phyloP scores from a whole-genome alignment of 2,888 invertebrate genomes.

The Vannuccia rotundouncinata region DNA sequence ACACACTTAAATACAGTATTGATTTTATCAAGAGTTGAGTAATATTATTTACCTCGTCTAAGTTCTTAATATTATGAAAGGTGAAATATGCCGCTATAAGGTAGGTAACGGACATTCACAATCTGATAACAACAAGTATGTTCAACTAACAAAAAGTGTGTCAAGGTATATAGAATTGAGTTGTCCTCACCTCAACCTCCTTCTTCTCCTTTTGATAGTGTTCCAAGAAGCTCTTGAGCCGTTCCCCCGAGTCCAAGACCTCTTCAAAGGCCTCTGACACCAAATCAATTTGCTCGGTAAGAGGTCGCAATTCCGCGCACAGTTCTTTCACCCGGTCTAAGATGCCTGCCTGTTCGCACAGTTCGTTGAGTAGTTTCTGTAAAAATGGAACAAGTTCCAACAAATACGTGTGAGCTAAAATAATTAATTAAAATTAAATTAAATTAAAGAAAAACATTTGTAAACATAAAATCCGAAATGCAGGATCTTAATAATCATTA shows the following conservation, averaged over 20 bases:
- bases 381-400: too few species aligned
- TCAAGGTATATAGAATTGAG: too few species aligned
- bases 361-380: background rate
- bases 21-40: too few species aligned
- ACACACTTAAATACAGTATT: too few species aligned
- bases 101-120: too few species aligned
- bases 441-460: background rate
- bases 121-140: background rate
- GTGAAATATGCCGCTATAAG: too few species aligned
- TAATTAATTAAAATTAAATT: background rate
- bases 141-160: background rate
- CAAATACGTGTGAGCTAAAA: too few species aligned
- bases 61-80: too few species aligned
- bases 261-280: slow-evolving; percentile 20
- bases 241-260: background rate
- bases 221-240: background rate
- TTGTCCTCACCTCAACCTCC: slow-evolving; percentile 16
- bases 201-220: background rate
- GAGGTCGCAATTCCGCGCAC: background rate
- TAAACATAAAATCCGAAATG: background rate
- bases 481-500: background rate
- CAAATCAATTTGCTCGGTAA: slow-evolving; percentile 1
- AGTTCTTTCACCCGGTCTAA: background rate
- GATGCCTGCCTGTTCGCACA: background rate
- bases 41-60: too few species aligned